phyloP scores from a whole-genome alignment of 2,113 vertebrate genomes.

The Gymnocephalus cernua region DNA sequence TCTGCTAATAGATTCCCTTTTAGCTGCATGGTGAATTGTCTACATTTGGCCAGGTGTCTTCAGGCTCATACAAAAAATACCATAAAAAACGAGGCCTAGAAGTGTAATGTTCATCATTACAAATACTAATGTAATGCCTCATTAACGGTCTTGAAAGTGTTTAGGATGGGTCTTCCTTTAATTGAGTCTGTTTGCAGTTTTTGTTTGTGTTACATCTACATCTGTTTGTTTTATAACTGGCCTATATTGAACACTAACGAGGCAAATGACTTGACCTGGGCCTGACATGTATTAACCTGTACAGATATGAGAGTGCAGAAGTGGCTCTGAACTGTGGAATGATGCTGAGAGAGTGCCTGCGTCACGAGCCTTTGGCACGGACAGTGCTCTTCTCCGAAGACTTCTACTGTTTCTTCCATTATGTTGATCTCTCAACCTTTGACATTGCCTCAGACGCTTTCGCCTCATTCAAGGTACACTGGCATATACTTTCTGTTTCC shows the following conservation, averaged over 20 bases:
- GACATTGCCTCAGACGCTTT: slow-evolving; percentile 89
- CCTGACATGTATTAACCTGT: slow-evolving; percentile 40
- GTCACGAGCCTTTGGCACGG: slow-evolving; percentile 86
- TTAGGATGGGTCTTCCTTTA: neutral
- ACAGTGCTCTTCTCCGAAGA: slow-evolving; percentile 85
- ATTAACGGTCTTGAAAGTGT: neutral
- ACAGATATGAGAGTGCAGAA: slow-evolving; percentile 85
- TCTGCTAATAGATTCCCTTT: neutral
- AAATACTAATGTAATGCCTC: neutral
- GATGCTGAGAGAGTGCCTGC: slow-evolving; percentile 87
- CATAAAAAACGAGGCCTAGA: neutral
- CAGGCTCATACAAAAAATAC: neutral
- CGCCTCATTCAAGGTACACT: slow-evolving; percentile 85
- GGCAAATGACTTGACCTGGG: neutral
- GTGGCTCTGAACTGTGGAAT: slow-evolving; percentile 88
- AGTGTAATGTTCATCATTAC: neutral
- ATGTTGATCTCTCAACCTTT: slow-evolving; percentile 87
- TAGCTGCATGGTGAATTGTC: neutral
- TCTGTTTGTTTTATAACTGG: neutral
- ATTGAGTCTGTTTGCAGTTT: neutral
- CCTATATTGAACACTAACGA: neutral
- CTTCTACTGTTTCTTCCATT: slow-evolving; percentile 85
- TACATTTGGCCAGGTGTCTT: neutral
- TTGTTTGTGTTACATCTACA: neutral
- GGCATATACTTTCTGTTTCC: neutral